Conservation (phyloP, 2,888 invertebrate genomes). For the Lamproptera curius region DNA sequence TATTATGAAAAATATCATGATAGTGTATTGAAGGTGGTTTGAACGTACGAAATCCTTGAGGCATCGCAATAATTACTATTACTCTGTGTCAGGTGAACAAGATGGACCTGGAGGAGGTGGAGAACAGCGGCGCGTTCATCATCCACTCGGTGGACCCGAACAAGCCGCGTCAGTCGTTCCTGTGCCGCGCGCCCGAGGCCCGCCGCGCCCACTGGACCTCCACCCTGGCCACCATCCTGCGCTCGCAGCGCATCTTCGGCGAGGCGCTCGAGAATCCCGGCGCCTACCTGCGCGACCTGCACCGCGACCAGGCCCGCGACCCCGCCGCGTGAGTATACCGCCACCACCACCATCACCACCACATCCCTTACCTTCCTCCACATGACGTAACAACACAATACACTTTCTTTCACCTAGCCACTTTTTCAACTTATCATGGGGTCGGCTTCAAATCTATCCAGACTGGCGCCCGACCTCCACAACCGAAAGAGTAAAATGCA, state of each 20-base stretch:
- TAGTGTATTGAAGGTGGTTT: no score
- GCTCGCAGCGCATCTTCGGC: conserved; percentile 95
- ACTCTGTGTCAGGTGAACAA: conserved; percentile 90
- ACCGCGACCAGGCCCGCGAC: conserved; percentile 48
- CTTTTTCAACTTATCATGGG: no score
- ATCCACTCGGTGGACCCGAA: conserved; percentile 87
- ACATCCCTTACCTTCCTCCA: no score
- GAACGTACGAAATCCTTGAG: no score
- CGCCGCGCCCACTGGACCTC: conserved; percentile 91
- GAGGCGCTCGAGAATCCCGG: conserved; percentile 97
- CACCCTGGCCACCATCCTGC: conserved; percentile 90
- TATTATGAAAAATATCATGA: no score
- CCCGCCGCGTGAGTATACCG: conserved; percentile 57
- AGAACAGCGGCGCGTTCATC: conserved; percentile 48
- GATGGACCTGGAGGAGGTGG: conserved; percentile 87
- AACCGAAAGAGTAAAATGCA: no score
- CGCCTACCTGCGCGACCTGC: conserved; percentile 57
- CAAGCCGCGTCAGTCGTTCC: conserved; percentile 85
- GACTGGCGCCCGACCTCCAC: no score
- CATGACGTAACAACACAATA: no score
- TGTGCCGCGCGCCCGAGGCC: conserved; percentile 86
- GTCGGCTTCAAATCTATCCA: no score
- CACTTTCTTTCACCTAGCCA: no score
- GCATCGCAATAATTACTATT: no score
- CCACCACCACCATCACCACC: background rate